phyloP scores from a whole-genome alignment of 2,888 invertebrate species.

The Lithophane semibrunnea region DNA sequence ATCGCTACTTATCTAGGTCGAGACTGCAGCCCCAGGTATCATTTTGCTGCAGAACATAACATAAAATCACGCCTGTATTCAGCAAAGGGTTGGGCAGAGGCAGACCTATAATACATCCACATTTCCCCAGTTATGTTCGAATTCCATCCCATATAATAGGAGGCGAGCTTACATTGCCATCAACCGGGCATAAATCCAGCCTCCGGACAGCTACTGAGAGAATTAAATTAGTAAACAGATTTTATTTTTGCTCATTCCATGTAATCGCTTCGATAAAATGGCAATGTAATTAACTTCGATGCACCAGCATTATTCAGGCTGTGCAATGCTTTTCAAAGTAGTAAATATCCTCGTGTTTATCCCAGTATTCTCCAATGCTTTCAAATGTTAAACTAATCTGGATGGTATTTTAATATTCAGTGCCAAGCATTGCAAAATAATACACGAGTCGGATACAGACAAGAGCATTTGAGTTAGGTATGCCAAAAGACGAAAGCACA shows the following conservation, averaged over 20 bases:
- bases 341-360: neutral
- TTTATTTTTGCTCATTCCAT: too few species aligned
- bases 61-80: neutral
- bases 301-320: neutral
- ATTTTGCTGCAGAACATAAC: neutral
- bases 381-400: slow-evolving; percentile 21
- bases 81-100: neutral
- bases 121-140: neutral
- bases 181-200: neutral
- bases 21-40: too few species aligned
- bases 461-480: slow-evolving; percentile 1
- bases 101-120: neutral
- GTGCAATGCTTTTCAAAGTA: neutral
- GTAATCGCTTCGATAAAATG: too few species aligned
- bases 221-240: neutral
- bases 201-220: neutral
- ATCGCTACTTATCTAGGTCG: too few species aligned
- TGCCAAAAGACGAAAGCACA: slow-evolving; percentile 22
- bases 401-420: slow-evolving; percentile 17
- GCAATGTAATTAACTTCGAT: neutral
- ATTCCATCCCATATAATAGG: too few species aligned
- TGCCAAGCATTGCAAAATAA: slow-evolving; percentile 39
- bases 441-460: neutral
- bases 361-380: slow-evolving; percentile 6
- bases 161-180: too few species aligned